These are phyloP conservation scores for Oreochromis aureus DNA, from an alignment of 2,113 vertebrate species.

Conservation along the genomic window DNA sequence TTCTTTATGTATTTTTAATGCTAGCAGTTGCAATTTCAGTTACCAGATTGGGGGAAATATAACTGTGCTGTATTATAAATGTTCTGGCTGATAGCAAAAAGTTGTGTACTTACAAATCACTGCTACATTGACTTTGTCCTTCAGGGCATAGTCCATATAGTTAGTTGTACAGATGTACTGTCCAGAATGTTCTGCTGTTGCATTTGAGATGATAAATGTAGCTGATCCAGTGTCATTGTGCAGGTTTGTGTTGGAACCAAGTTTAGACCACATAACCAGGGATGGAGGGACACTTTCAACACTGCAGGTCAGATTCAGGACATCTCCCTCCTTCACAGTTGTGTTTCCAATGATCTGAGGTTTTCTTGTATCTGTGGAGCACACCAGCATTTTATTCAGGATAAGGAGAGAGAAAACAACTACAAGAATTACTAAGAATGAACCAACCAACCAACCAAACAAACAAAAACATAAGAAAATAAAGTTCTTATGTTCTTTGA, in stretches of 20 bases:
- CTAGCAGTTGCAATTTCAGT: no score
- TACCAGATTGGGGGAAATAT: no score
- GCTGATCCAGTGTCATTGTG: background rate
- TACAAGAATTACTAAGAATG: no score
- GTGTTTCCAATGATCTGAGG: background rate
- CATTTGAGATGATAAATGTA: background rate
- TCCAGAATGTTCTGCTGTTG: constrained; percentile 5
- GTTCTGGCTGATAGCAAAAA: background rate
- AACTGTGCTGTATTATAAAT: no score
- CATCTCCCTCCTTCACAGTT: background rate
- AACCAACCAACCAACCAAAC: no score
- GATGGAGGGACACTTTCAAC: constrained; percentile 7
- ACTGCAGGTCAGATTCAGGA: background rate
- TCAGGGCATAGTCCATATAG: background rate
- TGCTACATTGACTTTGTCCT: background rate
- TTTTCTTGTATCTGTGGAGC: background rate
- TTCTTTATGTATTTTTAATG: background rate
- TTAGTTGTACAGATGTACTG: constrained; percentile 25
- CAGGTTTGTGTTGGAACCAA: background rate
- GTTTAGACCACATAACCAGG: background rate
- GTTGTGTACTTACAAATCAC: background rate
- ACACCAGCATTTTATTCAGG: no score
- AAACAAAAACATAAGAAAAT: no score
- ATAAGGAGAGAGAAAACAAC: no score
- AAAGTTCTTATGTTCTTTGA: background rate